Evolutionary conservation across 2,113 vertebrate species (phyloP), one percentile per base, ranked within the genome.

Genomic region (Phainopepla nitens): DNA sequence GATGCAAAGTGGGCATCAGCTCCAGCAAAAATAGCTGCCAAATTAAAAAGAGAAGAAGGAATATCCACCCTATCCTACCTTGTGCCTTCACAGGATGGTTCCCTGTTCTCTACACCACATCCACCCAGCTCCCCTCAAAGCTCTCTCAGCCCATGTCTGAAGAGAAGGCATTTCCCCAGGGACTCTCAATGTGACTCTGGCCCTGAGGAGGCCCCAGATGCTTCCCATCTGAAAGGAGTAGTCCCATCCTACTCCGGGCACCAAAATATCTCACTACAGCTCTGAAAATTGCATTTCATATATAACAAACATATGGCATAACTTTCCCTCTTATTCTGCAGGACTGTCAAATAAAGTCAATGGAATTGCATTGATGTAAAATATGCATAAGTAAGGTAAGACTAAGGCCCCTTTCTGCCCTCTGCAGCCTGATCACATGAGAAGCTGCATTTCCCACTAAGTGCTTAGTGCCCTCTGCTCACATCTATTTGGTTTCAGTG

Each of bases 401-500:
- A 91, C 22, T 90, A 85, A 83, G 36, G 73, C 10, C 15, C 15
- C 5, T 45, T 91, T 88, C 82, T 87, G 35, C 89, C 47, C 29
- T 69, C 41, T 72, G 56, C 20, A 80, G 50, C n/a, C 56, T 81
- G 62, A 70, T 92, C 47, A 66, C 78, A 91, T n/a, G 56, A 83
- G 66, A 80, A 91, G 68, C 54, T 58, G 79, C 42, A 45, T 80
- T 93, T 90, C 56, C 64, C 4, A 0, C 23, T 50, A 91, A 79
- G 73, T 83, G 33, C 69, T 82, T 75, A 60, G 17, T 84, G 49
- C 56, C 68, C 60, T 93, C 72, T 92, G 54, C 65, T 84, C 85
- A 47, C 58, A 80, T 91, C 58, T 92, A 93, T 87, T 83, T 62
- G 58, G 83, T 93, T 93, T 94, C 91, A 90, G 47, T 51, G 58